These are phyloP conservation scores for Anodontia alba DNA, from an alignment of 2,888 invertebrate genomes.

Conservation along the genomic window DNA sequence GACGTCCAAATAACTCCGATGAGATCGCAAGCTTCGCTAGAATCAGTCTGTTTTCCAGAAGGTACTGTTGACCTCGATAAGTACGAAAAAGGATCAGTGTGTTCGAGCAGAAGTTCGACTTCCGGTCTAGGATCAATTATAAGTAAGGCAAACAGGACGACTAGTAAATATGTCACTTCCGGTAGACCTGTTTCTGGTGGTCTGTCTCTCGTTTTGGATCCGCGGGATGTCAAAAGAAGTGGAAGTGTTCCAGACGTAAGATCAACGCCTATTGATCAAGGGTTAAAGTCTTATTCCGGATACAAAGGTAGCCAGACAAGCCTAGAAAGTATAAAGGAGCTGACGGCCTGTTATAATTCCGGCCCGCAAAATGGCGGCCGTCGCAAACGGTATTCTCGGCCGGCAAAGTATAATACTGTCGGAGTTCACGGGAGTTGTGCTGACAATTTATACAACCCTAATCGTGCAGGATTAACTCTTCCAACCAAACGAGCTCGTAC, in stretches of 20 bases:
- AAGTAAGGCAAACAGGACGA: constrained; percentile 27
- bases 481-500: background rate
- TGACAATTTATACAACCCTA: background rate
- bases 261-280: background rate
- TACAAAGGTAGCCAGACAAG: constrained; percentile 46
- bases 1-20: constrained; percentile 25
- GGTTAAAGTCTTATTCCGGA: background rate
- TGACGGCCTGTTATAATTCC: constrained; percentile 31
- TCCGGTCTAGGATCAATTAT: constrained; percentile 50
- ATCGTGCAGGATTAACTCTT: background rate
- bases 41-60: constrained; percentile 38
- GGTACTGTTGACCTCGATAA: constrained; percentile 13
- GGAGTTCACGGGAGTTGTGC: constrained; percentile 15
- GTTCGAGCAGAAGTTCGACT: constrained; percentile 49
- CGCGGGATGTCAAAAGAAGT: constrained; percentile 24
- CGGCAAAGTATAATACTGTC: constrained; percentile 30
- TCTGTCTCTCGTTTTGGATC: background rate
- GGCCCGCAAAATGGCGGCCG: constrained; percentile 41
- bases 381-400: constrained; percentile 16
- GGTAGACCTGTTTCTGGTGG: background rate
- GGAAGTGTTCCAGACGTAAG: constrained; percentile 43
- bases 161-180: background rate
- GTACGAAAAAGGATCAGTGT: constrained; percentile 40
- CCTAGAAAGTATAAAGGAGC: constrained; percentile 48
- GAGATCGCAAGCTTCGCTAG: constrained; percentile 32